Conservation (phyloP, 35 echinoderm and acorn worm genomes). For the Anneissia japonica region DNA sequence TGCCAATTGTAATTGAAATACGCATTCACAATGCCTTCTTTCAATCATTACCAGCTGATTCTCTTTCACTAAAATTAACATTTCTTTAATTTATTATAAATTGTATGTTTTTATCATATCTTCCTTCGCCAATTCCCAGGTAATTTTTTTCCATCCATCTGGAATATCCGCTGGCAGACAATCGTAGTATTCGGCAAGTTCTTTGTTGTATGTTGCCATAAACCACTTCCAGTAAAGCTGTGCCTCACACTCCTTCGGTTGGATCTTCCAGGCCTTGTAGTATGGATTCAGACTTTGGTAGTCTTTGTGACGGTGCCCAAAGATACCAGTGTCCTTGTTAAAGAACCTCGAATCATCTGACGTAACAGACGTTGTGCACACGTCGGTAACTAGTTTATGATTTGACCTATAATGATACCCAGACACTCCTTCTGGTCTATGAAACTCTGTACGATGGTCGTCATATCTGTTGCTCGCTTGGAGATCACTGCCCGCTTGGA, state of each 20-base stretch:
- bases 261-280: not conserved
- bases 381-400: not conserved
- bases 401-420: conserved; percentile 9
- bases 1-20: too few species aligned
- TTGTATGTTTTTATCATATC: not conserved
- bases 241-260: not conserved
- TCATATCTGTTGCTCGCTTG: not conserved
- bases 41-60: too few species aligned
- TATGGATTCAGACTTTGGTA: not conserved
- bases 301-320: not conserved
- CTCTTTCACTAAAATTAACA: too few species aligned
- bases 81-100: too few species aligned
- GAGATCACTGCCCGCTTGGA: conserved; percentile 6
- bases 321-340: not conserved
- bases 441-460: conserved; percentile 3
- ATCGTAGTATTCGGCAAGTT: not conserved
- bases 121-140: not conserved
- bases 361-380: not conserved
- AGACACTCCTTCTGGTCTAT: conserved; percentile 19
- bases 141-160: not conserved
- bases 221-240: conserved; percentile 43
- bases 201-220: not conserved
- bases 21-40: too few species aligned
- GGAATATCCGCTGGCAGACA: not conserved
- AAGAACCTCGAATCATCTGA: not conserved